Base-by-base conservation (phyloP, 2,888 invertebrate species). In the Patella ulyssiponensis region DNA sequence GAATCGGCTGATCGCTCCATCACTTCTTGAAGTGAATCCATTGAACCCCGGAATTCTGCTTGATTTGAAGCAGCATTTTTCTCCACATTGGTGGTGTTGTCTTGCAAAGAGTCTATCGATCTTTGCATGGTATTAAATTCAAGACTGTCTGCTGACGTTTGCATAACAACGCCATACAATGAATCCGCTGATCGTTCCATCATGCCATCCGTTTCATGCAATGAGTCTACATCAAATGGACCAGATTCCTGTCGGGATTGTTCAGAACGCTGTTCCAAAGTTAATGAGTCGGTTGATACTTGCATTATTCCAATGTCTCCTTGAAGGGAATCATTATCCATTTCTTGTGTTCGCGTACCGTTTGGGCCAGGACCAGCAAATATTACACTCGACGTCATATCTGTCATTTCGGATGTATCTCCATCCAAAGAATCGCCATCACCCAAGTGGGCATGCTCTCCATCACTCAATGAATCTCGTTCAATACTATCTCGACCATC, bases 341-440 rank as follows among this genome's bases (percentile, higher is more conserved):
- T 81, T 53, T 87, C 88, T 73, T 81, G 79, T 14, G 81, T 81
- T 58, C 80, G 75, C 7, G 69, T 69, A 1, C 71, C 23, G n/a
- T 75, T 72, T 64, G 74, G 73, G 56, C 81, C 79, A 54, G 79
- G 79, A 12, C 82, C 83, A 71, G 81, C 76, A 71, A 82, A 85
- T 7, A 89, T 84, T 20, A 89, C 88, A 77, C 88, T 88, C 3
- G 89, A 89, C 23, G 87, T 87, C 81, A 89, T 85, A 58, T 88
- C 88, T 11, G 87, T 88, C 82, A 88, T 84, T 73, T 88, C 87
- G 17, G 87, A 88, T 64, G 84, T 83, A 70, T 88, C 88, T 27
- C 86, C 87, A 79, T 89, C 89, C 51, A 89, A 79, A 27, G 88
- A 89, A 80, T 90, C 89, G 12, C 81, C 86, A 79, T 88, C 86